phyloP scores from a whole-genome alignment of 2,113 vertebrate species.

The Oceanites oceanicus region DNA sequence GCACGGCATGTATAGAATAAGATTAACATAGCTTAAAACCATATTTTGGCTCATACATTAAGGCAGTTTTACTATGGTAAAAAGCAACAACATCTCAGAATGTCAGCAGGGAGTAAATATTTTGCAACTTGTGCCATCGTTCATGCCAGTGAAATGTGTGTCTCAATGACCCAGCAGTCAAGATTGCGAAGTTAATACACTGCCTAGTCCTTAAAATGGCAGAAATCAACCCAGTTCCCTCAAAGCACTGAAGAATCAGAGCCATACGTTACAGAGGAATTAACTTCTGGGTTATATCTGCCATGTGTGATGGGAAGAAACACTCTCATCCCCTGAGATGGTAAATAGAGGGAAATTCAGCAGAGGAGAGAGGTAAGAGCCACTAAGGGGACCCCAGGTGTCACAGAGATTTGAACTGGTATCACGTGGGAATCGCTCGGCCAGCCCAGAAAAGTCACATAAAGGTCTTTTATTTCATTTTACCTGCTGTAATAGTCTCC shows the following conservation, averaged over 20 bases:
- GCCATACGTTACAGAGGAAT: neutral
- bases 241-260: neutral
- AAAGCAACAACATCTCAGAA: neutral
- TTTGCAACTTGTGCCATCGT: neutral
- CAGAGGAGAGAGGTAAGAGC: neutral
- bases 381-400: neutral
- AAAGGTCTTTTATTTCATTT: neutral
- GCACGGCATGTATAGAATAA: neutral
- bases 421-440: neutral
- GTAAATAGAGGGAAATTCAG: neutral
- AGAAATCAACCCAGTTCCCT: neutral
- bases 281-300: neutral
- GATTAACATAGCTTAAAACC: neutral
- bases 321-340: neutral
- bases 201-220: neutral
- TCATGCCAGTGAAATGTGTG: neutral
- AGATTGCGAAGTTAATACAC: neutral
- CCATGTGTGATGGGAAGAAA: neutral
- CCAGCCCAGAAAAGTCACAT: neutral
- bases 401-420: neutral
- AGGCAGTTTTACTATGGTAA: neutral
- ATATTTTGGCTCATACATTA: rapidly evolving
- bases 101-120: neutral
- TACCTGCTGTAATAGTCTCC: neutral
- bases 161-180: neutral